Conservation (phyloP, 2,113 vertebrate genomes). For the Madoqua kirkii region DNA sequence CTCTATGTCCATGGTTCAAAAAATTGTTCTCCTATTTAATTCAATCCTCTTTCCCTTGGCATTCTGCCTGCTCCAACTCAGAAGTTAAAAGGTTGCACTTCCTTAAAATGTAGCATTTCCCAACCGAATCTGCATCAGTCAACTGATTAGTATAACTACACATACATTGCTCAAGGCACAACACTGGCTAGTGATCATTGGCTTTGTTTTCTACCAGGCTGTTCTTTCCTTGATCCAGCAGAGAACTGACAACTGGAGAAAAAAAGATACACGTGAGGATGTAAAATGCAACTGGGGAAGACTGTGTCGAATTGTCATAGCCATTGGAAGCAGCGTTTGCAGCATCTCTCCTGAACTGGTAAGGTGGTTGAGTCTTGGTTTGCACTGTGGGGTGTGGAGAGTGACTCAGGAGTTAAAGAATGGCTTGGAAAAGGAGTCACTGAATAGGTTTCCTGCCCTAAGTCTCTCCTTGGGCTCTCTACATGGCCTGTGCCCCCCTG, state of each 20-base stretch:
- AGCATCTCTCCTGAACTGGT: conserved; percentile 28
- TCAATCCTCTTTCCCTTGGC: conserved; percentile 20
- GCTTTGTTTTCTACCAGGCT: background rate
- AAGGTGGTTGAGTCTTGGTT: background rate
- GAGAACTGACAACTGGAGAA: background rate
- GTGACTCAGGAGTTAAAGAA: conserved; percentile 26
- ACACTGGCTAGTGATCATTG: background rate
- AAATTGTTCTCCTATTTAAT: background rate
- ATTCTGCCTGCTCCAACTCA: background rate
- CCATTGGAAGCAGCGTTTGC: background rate
- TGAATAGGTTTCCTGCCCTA: background rate
- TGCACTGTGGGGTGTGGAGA: background rate
- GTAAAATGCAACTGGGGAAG: background rate
- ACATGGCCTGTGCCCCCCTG: rapidly evolving
- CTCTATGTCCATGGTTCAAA: background rate
- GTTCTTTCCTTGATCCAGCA: background rate
- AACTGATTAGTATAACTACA: background rate
- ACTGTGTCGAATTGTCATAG: background rate
- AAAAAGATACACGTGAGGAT: background rate
- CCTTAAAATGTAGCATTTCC: conserved; percentile 69
- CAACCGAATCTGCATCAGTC: conserved; percentile 50
- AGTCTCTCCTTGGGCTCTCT: background rate
- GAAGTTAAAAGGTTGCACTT: conserved; percentile 69
- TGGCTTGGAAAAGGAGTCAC: background rate
- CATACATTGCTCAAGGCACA: background rate